Base-by-base conservation (phyloP, 2,797 vertebrate genomes). In the Eurystomus glaucurus region DNA sequence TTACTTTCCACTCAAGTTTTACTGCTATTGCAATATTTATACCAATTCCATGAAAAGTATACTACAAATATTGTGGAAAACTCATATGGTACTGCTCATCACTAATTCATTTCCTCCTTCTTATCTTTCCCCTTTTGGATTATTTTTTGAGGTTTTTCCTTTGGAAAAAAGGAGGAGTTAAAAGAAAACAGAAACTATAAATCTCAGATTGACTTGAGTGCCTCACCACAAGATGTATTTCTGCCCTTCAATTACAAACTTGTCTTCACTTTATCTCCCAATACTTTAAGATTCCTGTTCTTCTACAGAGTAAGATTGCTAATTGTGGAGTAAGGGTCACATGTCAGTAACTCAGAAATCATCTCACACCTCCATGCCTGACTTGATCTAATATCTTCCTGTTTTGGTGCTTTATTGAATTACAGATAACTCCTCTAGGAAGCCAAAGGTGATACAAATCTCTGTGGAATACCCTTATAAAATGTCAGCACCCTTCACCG, bases 241-340 rank as follows among this genome's bases (percentile, higher is more conserved):
- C 69, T 91, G 54, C 90, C 70, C 74, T 94, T 31, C 31, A 74
- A n/a, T 52, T 80, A 33, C 45, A 94, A 43, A 54, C 5, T 28
- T 71, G 11, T 14, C 54, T 89, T 92, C 48, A 54, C 51, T 86
- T 79, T 90, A 75, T 88, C 84, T 96, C 92, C 78, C 77, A 84
- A 93, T 39, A 75, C 41, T 84, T 86, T 28, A 85, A 94, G 69
- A n/a, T 91, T 74, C 79, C 28, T 70, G 4, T 43, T 95, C 39
- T 95, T 90, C 31, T 70, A 89, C 43, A 91, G 58, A 74, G 46
- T 43, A 75, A 79, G 61, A 83, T 74, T 58, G 68, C 3, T n/a
- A 93, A 21, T 45, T 43, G 14, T 41, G 23, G 95, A 71, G 28
- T 51, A 65, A 51, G 15, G 28, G 3, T 64, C 23, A n/a, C 11